Conservation (phyloP, 1,140 invertebrate genomes). For the Chlorops oryzae region DNA sequence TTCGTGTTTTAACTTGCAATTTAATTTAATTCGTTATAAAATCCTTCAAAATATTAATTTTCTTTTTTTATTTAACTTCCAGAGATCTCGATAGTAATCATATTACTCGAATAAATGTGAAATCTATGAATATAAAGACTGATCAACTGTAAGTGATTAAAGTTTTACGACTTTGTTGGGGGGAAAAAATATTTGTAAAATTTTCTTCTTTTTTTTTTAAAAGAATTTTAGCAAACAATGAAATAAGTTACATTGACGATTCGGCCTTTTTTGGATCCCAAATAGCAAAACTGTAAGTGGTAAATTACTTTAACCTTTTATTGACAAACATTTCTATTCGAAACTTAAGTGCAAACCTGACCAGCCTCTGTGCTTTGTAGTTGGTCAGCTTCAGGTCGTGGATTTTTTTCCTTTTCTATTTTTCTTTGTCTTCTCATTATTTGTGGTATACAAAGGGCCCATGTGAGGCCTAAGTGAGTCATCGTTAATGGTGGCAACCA, state of each 20-base stretch:
- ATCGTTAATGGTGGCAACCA: too few species aligned
- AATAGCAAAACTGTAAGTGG: constrained; percentile 61
- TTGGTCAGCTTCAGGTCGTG: too few species aligned
- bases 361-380: too few species aligned
- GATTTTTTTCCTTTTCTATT: too few species aligned
- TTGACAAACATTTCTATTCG: too few species aligned
- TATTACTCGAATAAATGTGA: constrained; percentile 49
- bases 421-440: too few species aligned
- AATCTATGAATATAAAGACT: constrained; percentile 52
- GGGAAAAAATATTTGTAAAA: constrained; percentile 2
- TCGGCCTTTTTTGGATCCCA: constrained; percentile 60
- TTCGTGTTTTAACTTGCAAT: constrained; percentile 9
- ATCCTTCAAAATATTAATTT: constrained; percentile 5
- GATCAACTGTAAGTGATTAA: constrained; percentile 55
- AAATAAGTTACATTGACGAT: constrained; percentile 55
- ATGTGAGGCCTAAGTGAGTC: too few species aligned
- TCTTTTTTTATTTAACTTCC: constrained; percentile 20
- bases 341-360: too few species aligned
- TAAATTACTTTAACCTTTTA: too few species aligned
- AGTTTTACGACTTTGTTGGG: constrained; percentile 1
- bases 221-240: constrained; percentile 59
- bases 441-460: too few species aligned
- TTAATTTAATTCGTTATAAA: constrained; percentile 5
- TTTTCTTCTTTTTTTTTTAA: constrained; percentile 27
- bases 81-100: constrained; percentile 57